Evolutionary conservation across 2,888 invertebrate species (phyloP), one percentile per base, ranked within the genome.

Genomic region (Callyntrura sp.): DNA sequence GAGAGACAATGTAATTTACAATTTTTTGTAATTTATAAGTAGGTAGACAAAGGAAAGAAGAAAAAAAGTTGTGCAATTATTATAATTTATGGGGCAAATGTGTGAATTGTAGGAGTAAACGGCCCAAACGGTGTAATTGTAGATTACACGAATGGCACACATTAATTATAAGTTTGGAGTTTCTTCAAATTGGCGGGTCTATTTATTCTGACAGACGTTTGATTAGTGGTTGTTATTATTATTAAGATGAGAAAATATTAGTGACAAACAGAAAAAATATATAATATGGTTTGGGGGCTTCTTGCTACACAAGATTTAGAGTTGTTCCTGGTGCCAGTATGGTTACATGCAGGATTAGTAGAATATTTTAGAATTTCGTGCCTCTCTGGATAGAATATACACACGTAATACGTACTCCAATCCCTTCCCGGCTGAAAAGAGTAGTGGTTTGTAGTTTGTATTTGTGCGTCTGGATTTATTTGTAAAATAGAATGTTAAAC

Each of bases 41-140:
- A 35, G 35, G 6, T 35, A 35, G 6, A 2, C 35, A 35, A 35
- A 35, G 35, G 6, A 35, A 35, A 51, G 6, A 35, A 12, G 6
- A 35, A 12, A 65, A 1, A 65, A 65, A 70, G 43, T 11, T 35
- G 70, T n/a, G 25, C 35, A 65, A 65, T 65, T 65, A 65, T 45
- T 70, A 12, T 70, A 70, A 70, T 70, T 70, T 70, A 70, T 70
- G n/a, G n/a, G 28, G 28, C 6, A 68, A 68, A 28, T 43, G 70
- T 70, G 70, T 70, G 17, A 43, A 70, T 28, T 65, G 11, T 65
- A 28, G 28, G 25, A 65, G 14, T 65, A 55, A 55, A 55, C 17
- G 14, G n/a, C 55, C 1, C 28, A 55, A 55, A 55, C 17, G 14
- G n/a, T n/a, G n/a, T 17, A 55, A n/a, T 35, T 35, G 35, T 6